Base-by-base conservation (phyloP, 2,113 vertebrate species). In the Falco punctatus region DNA sequence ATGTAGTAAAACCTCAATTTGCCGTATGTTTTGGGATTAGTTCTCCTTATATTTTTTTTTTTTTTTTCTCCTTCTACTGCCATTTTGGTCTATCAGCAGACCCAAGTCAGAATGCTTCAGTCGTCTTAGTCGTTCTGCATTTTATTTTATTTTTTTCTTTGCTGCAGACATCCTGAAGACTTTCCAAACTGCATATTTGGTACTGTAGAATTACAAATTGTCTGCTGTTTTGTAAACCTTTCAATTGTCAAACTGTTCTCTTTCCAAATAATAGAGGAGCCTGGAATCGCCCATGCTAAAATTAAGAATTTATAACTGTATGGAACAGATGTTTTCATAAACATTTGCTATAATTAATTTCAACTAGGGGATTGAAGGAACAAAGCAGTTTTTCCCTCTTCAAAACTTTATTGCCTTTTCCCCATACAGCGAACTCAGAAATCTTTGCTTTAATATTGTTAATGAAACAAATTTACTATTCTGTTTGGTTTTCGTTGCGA, bases 261-360 rank as follows among this genome's bases (percentile, higher is more conserved):
- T 97, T 97, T 95, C 94, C 89, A 95, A 97, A 97, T 95, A 97
- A 95, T 95, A 94, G 94, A 97, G 96, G 70, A 98, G 96, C 95
- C 92, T 98, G 95, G 93, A 98, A 95, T 97, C 71, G 57, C 95
- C 98, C 91, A 42, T 98, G 97, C 97, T 98, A 98, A 98, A 98
- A 98, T 98, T 97, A 98, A 98, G 98, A 98, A 98, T 98, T 98
- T 98, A 97, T 98, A 98, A 98, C 96, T 97, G 89, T 98, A 93
- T 97, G 97, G 98, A 98, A 98, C 98, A 98, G 98, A 98, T 98
- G 98, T 98, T 98, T 98, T 98, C 98, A 98, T 98, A 98, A 98
- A 98, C 98, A 98, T 98, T 98, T 98, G 97, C 97, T 98, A 97
- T 98, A 98, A 98, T 98, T 98, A 98, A 98, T 98, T 98, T 98